Base-by-base conservation (phyloP, 1,140 invertebrate species). In the Brachionus sp. region DNA sequence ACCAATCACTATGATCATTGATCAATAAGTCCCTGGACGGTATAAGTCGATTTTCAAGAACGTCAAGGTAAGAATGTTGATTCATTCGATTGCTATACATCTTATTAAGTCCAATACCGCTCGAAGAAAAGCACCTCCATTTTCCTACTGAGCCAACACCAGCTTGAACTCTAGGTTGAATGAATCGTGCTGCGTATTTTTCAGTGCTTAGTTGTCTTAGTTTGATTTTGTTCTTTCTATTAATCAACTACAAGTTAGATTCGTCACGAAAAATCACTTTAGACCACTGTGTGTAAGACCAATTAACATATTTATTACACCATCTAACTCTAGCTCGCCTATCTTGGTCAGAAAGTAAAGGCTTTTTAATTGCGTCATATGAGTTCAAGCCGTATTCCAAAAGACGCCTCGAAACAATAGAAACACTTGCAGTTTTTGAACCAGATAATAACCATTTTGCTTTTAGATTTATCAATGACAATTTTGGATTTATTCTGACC, bases 401-500 rank as follows among this genome's bases (percentile, higher is more conserved):
- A 62, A 62, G 57, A 62, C 57, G 57, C 16, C 57, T 62, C 19
- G 57, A 62, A 62, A 62, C 57, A 62, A 16, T 62, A 62, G 57
- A 62, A 62, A 62, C 57, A 62, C 57, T 23, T 62, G 12, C 19
- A 23, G 19, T 23, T 23, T 62, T 62, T 62, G 12, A 23, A 19
- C 4, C 12, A 23, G 57, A 62, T 23, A 62, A 62, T 62, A 53
- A 53, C 50, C 50, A 53, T n/a, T 53, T 53, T 53, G 50, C 50
- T 53, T 53, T 53, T 53, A 53, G 13, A 53, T 53, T 53, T 53
- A 4, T 53, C 50, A 53, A 53, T 53, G 50, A 53, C 50, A 53
- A 53, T 62, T 62, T 62, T n/a, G n/a, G 57, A 62, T 62, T 62
- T 62, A 62, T 62, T 62, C 57, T 62, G 16, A 62, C 57, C 57